Evolutionary conservation across 2,888 invertebrate species (phyloP).

Genomic region (Leucoptera coffeella): DNA sequence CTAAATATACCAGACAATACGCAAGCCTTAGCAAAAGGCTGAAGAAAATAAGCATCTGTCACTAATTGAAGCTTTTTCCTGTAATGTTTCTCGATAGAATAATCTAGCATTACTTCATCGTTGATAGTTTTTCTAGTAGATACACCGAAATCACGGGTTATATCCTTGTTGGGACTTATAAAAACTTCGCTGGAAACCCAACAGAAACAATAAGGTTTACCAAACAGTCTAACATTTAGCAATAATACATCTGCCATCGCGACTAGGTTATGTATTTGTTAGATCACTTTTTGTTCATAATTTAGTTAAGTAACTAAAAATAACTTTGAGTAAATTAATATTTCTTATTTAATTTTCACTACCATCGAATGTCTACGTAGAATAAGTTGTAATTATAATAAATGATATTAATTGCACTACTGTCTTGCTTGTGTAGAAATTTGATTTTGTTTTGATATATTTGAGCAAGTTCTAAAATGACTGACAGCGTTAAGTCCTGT

Average conservation of each 20-base stretch:
- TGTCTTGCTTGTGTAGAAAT: no score
- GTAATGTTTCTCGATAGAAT: constrained; percentile 8
- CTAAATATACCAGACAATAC: constrained; percentile 23
- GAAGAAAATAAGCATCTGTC: constrained; percentile 22
- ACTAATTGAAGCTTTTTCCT: constrained; percentile 13
- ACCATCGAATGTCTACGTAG: no score
- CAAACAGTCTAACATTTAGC: constrained; percentile 20
- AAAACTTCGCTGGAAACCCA: constrained; percentile 20
- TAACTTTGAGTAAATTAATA: no score
- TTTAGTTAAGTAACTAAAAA: no score
- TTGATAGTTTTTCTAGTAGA: constrained; percentile 14
- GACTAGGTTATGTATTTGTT: no score
- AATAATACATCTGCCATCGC: constrained; percentile 11
- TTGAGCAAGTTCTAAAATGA: no score
- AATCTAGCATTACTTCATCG: constrained; percentile 12
- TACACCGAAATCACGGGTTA: constrained; percentile 18
- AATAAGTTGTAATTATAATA: no score
- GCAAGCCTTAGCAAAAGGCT: constrained; percentile 27
- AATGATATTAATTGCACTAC: no score
- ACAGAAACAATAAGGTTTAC: constrained; percentile 21
- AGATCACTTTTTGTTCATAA: no score
- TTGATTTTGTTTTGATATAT: no score
- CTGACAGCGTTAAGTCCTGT: no score
- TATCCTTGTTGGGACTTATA: constrained; percentile 15
- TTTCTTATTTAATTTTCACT: no score